Evolutionary conservation across 2,797 vertebrate species (phyloP), one percentile per base, ranked within the genome.

Genomic region (Philypnodon macrostomus): DNA sequence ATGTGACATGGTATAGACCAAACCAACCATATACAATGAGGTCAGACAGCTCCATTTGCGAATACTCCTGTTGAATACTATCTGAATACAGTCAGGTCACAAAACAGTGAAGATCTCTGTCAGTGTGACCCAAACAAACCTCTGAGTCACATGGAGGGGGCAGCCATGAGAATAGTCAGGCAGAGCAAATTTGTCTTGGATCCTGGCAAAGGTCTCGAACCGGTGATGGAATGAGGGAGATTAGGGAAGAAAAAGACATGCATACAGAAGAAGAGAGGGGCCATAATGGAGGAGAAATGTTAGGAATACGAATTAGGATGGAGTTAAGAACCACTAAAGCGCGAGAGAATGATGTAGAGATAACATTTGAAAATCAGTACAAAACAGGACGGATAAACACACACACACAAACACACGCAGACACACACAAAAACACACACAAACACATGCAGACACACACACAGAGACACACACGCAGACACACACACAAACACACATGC

Each of bases 161-260:
- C 26, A 48, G 37, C 29, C 61, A 80, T 83, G 64, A 53, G 16
- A 80, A 59, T 6, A 19, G 53, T 27, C 58, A 71, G 79, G 62
- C 84, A 75, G 35, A 69, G 78, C 73, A 56, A 82, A 87, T 84
- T 49, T 73, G 73, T 82, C 75, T 84, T 80, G 63, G 61, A 72
- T 51, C 30, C 52, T 69, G 67, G 76, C 61, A 70, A 71, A 62
- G 47, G 49, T 57, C 49, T 34, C 30, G 64, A 23, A 57, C 54
- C 42, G 44, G 62, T 63, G 73, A 69, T 55, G 56, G 80, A 77
- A 64, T 67, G 58, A 63, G 38, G 32, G 32, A 55, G 63, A 74
- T 61, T 61, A 60, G 53, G 55, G 41, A 45, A 63, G 51, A 69
- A 67, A 53, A 53, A 61, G 58, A 40, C 27, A 60, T 55, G 42